These are phyloP conservation scores for Siniperca chuatsi DNA, from an alignment of 2,113 vertebrate species.

Conservation along the genomic window DNA sequence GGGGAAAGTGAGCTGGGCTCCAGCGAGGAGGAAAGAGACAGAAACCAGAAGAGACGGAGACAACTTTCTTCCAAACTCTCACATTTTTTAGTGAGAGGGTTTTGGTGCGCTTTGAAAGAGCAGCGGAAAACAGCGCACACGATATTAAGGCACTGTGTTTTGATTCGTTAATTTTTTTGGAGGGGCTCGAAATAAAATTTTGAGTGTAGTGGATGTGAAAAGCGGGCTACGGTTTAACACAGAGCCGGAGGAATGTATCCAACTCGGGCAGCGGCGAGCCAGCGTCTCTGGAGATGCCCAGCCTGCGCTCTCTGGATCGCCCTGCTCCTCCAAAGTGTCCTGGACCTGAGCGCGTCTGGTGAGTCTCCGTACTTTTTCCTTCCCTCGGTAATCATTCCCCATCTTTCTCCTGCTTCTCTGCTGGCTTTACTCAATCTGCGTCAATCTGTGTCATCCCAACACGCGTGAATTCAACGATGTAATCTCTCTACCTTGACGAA, in stretches of 20 bases:
- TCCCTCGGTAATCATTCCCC: constrained; percentile 1
- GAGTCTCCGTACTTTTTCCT: constrained; percentile 43
- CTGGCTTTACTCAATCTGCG: neutral
- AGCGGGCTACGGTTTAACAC: constrained; percentile 48
- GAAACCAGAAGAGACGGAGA: constrained; percentile 39
- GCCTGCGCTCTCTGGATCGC: constrained; percentile 69
- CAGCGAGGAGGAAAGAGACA: constrained; percentile 55
- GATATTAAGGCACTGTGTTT: neutral
- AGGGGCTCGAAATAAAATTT: constrained; percentile 31
- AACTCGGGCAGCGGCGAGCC: constrained; percentile 72
- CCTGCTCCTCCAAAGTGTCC: constrained; percentile 67
- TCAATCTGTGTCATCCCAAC: constrained; percentile 2
- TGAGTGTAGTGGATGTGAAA: constrained; percentile 78
- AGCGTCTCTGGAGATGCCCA: constrained; percentile 78
- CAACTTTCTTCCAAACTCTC: constrained; percentile 33
- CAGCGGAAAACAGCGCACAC: neutral
- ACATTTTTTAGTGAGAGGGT: neutral
- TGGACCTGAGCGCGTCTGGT: constrained; percentile 77
- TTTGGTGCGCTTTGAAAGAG: constrained; percentile 22
- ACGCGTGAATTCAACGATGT: constrained; percentile 25
- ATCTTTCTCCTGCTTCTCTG: neutral
- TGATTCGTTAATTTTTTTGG: constrained; percentile 2
- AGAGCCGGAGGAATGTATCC: constrained; percentile 83
- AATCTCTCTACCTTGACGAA: neutral
- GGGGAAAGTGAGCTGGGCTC: constrained; percentile 53